Evolutionary conservation across 2,888 invertebrate species (phyloP), one percentile per base, ranked within the genome.

Genomic region (Acrobasis suavella): DNA sequence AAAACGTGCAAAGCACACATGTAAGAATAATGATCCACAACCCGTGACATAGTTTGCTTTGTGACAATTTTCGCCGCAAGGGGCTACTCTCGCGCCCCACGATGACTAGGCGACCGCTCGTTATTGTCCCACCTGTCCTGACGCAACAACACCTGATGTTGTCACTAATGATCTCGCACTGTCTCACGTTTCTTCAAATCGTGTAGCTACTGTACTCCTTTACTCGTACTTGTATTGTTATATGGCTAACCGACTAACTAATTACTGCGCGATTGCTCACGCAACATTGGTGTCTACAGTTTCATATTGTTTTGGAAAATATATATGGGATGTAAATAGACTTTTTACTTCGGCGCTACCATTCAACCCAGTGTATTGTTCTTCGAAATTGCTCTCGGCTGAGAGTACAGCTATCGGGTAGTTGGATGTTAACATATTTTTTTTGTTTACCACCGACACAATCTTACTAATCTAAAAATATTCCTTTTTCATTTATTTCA

Each of bases 361-460:
- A 89, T 90, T 89, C 88, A 89, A 84, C 80, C 82, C 79, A 77
- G 85, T 82, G 86, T 85, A 90, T 91, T 90, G 89, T 90, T 90
- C 86, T 88, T 86, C 80, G 84, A 87, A 90, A 91, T 89, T 90
- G 89, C 89, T 87, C 85, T 83, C 81, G 81, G 84, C 78, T 75
- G 82, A 82, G 84, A 85, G 88, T 84, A 83, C 83, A 81, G 83
- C 83, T 85, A 83, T 85, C 78, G 75, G 81, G 81, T 83, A 78
- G 82, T 77, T 79, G 77, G 65, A 66, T 80, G 82, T 78, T 80
- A 76, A 75, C 73, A 74, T 77, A 75, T 83, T 82, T 78, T 82
- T 78, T 74, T 80, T 85, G 66, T 83, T 81, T 72, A 71, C 77
- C 70, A 70, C 74, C 76, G 72, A 69, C 68, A 72, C 74, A 69